These are phyloP conservation scores for Drosophila conformis DNA, from an alignment of 2,888 invertebrate genomes.

Conservation along the genomic window DNA sequence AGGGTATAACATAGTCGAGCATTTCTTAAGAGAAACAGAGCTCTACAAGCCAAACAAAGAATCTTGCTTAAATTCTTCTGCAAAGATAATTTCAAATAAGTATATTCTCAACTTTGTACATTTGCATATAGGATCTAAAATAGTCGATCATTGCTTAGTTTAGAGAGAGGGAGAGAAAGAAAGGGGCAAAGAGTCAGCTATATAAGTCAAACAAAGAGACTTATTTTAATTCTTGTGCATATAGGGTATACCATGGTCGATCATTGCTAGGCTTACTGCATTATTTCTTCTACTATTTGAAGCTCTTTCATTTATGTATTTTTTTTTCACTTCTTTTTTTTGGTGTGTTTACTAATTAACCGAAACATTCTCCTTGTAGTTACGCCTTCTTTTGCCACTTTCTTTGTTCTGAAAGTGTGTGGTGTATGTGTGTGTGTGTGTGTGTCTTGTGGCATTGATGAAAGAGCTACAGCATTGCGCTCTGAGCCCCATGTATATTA, in stretches of 20 bases:
- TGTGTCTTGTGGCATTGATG: conserved; percentile 64
- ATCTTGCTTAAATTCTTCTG: no score
- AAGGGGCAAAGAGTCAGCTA: not conserved
- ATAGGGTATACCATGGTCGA: conserved; percentile 4
- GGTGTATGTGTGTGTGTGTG: not conserved
- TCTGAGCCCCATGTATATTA: conserved; percentile 62
- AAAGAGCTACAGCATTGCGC: conserved; percentile 55
- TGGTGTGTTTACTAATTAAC: conserved; percentile 73
- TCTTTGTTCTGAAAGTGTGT: conserved; percentile 25
- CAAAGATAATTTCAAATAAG: no score
- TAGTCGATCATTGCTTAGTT: no score
- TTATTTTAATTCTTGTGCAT: not conserved
- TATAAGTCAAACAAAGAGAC: not conserved
- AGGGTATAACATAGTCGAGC: no score
- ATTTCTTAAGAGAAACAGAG: no score
- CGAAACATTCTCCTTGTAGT: conserved; percentile 77
- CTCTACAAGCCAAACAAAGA: no score
- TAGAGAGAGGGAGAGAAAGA: no score
- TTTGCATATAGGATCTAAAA: no score
- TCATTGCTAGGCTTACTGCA: conserved; percentile 19
- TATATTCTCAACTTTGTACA: no score
- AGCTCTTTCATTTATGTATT: conserved; percentile 50
- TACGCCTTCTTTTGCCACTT: conserved; percentile 68
- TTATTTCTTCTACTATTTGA: conserved; percentile 43
- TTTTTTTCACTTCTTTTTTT: conserved; percentile 17